Evolutionary conservation across 2,888 invertebrate genomes (phyloP).

Genomic region (Chrysodeixis includens): DNA sequence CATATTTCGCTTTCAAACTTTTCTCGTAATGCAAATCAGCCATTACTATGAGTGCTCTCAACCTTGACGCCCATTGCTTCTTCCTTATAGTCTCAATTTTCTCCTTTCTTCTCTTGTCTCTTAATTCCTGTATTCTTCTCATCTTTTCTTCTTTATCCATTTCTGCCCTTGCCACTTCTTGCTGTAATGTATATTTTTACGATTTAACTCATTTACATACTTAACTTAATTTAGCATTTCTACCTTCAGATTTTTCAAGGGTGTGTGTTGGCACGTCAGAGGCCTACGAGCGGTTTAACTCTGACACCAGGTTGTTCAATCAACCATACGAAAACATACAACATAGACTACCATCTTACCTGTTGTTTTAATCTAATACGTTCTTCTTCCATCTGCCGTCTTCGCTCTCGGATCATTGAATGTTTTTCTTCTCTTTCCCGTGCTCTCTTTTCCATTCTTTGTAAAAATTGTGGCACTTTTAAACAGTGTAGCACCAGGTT

Average conservation of each 20-base stretch:
- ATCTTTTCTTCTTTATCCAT: slow-evolving; percentile 90
- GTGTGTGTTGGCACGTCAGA: too few species aligned
- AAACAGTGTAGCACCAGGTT: slow-evolving; percentile 82
- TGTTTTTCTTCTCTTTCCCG: slow-evolving; percentile 90
- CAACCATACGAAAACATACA: background rate
- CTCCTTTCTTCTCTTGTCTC: slow-evolving; percentile 90
- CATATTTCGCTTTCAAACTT: slow-evolving; percentile 77
- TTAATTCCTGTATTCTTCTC: slow-evolving; percentile 89
- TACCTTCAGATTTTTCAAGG: too few species aligned
- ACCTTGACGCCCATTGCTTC: slow-evolving; percentile 85
- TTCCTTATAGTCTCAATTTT: slow-evolving; percentile 90
- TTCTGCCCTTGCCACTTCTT: slow-evolving; percentile 84
- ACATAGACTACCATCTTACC: slow-evolving; percentile 60
- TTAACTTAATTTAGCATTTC: background rate
- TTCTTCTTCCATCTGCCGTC: slow-evolving; percentile 86
- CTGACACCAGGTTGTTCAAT: too few species aligned
- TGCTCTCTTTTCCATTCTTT: slow-evolving; percentile 93
- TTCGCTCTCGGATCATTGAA: slow-evolving; percentile 83
- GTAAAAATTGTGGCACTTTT: slow-evolving; percentile 91
- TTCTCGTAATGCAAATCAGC: slow-evolving; percentile 86
- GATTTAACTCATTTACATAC: background rate
- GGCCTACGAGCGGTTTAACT: too few species aligned
- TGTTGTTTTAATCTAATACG: slow-evolving; percentile 83
- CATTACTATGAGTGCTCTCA: slow-evolving; percentile 85
- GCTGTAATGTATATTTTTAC: slow-evolving; percentile 65